phyloP scores from a whole-genome alignment of 2,797 vertebrate species.

The Serranus cabrilla region DNA sequence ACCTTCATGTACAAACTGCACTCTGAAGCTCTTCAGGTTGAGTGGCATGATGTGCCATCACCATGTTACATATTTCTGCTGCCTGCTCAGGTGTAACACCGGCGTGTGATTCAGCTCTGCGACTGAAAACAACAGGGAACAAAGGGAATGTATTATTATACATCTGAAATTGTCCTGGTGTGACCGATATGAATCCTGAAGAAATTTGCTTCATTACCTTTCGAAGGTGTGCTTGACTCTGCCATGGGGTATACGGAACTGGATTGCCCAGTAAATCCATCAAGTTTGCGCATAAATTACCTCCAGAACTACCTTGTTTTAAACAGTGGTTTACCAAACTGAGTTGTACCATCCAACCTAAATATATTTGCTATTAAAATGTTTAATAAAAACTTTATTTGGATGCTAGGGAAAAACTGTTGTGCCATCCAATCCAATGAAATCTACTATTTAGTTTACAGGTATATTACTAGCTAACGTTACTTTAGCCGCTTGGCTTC shows the following conservation, averaged over 20 bases:
- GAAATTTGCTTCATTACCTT: background rate
- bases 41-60: constrained; percentile 12
- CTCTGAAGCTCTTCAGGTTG: constrained; percentile 23
- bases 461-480: too few species aligned
- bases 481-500: too few species aligned
- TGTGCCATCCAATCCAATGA: too few species aligned
- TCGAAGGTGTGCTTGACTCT: background rate
- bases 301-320: background rate
- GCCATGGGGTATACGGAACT: background rate
- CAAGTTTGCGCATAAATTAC: background rate
- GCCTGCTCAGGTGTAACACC: constrained; percentile 7
- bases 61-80: background rate
- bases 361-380: background rate
- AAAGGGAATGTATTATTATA: background rate
- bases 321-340: background rate
- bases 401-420: too few species aligned
- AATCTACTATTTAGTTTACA: too few species aligned
- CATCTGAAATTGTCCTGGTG: constrained; percentile 4
- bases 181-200: background rate
- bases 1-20: constrained; percentile 25
- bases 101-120: background rate
- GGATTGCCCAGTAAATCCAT: background rate
- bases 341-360: background rate
- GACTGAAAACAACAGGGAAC: background rate
- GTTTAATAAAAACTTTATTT: too few species aligned